Base-by-base conservation (phyloP, 2,113 vertebrate genomes). In the Gadus chalcogrammus region DNA sequence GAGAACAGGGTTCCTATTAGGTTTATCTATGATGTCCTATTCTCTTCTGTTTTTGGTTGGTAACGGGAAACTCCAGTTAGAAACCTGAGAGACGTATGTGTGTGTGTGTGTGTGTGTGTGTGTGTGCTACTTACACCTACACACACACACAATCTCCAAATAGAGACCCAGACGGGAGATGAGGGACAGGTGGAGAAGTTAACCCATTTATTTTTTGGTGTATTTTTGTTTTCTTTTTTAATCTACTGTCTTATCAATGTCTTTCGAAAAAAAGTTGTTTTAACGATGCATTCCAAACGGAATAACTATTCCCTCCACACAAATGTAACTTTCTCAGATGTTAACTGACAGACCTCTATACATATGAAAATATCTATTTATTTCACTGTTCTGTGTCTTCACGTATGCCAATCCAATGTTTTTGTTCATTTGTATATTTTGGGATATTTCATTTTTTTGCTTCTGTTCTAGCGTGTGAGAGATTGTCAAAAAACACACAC, bases 101-200 rank as follows among this genome's bases (percentile, higher is more conserved):
- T 42, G 38, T 42, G 38, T 42, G 38, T 48, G 42, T 24, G 15
- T 42, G 11, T 55, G 22, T n/a, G n/a, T n/a, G n/a, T n/a, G n/a
- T n/a, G n/a, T 22, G 48, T 38, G 24, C 24, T 61, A 6, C 64
- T 61, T 81, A 65, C n/a, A 58, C 75, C 7, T 9, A 48, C 42
- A 48, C 42, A 48, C 42, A 48, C 42, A 48, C 42, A 48, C 42
- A 48, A 6, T 48, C 42, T 9, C 76, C 72, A 78, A 77, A 73
- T 63, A 74, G 77, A 87, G 79, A 78, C 73, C 72, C 28, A 72
- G 78, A 86, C 78, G 65, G 79, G 77, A 71, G 76, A 79, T 67
- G 74, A 63, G 72, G 86, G 90, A 84, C 88, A 90, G 89, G 88
- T 84, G 90, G 88, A 89, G 75, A 69, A 79, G 87, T 89, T 90